Percentiles rank a stretch among this genome's conserved stretches.
phyloP scores from a whole-genome alignment of 2,113 vertebrate genomes.

The Melanerpes formicivorus region DNA sequence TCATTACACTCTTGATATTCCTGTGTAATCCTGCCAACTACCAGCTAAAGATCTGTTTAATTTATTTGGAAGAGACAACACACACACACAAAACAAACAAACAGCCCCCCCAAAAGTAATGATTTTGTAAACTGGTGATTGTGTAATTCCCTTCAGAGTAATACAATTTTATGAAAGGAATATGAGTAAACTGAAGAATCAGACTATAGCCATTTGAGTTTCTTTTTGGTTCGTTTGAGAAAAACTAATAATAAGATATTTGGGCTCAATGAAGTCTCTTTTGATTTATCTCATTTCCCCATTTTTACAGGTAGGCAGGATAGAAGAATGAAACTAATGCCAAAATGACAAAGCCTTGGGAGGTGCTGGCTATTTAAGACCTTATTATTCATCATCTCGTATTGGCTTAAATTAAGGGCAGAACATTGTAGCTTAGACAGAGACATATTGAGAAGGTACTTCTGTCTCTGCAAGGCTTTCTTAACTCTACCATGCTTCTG shows the following conservation, averaged over 20 bases:
- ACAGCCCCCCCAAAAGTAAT: neutral
- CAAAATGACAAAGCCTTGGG: neutral
- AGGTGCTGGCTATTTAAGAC: neutral
- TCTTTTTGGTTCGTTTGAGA: neutral
- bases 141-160: slow-evolving; percentile 6
- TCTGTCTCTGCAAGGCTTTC: neutral
- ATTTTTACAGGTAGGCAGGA: neutral
- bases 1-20: neutral
- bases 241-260: neutral
- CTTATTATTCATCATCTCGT: neutral
- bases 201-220: neutral
- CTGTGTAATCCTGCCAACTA: neutral
- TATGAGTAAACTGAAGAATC: neutral
- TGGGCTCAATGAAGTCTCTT: neutral
- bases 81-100: neutral
- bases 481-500: neutral
- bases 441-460: neutral
- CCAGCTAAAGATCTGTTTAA: slow-evolving; percentile 19
- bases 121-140: slow-evolving; percentile 15
- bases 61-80: slow-evolving; percentile 10
- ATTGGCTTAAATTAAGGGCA: neutral
- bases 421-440: neutral
- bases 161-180: neutral
- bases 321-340: neutral
- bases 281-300: neutral